phyloP scores from a whole-genome alignment of 2,888 invertebrate species.

The Meghimatium bilineatum region DNA sequence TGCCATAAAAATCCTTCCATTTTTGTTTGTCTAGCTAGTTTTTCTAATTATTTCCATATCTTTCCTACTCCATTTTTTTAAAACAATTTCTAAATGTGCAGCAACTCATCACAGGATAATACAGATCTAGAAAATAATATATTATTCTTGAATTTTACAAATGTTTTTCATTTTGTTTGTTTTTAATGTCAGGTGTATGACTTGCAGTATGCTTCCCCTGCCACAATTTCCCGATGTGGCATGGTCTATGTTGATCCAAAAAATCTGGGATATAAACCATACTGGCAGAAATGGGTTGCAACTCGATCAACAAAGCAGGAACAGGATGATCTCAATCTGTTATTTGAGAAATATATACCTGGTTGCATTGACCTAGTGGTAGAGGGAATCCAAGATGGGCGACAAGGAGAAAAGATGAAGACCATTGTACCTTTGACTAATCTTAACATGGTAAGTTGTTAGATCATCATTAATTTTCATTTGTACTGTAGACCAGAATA shows the following conservation, averaged over 20 bases:
- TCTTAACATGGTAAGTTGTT: conserved; percentile 86
- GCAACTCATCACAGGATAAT: no score
- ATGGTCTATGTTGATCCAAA: conserved; percentile 97
- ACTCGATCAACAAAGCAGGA: conserved; percentile 66
- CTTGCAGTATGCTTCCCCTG: conserved; percentile 92
- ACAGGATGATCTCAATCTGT: conserved; percentile 70
- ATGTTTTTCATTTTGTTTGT: neutral
- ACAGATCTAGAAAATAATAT: neutral
- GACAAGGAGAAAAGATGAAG: conserved; percentile 83
- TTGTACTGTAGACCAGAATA: no score
- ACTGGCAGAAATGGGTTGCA: conserved; percentile 88
- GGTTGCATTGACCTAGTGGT: conserved; percentile 84
- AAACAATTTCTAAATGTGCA: no score
- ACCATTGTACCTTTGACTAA: conserved; percentile 90
- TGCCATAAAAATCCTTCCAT: no score
- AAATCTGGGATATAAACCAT: conserved; percentile 90
- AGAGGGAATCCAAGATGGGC: conserved; percentile 84
- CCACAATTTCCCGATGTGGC: conserved; percentile 93
- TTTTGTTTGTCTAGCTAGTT: no score
- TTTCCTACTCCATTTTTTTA: no score
- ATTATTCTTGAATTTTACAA: neutral
- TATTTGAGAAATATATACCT: conserved; percentile 88
- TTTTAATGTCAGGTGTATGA: conserved; percentile 84
- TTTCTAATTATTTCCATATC: no score
- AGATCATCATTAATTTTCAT: neutral